phyloP scores from a whole-genome alignment of 1,140 invertebrate genomes.

The Cherax destructor region DNA sequence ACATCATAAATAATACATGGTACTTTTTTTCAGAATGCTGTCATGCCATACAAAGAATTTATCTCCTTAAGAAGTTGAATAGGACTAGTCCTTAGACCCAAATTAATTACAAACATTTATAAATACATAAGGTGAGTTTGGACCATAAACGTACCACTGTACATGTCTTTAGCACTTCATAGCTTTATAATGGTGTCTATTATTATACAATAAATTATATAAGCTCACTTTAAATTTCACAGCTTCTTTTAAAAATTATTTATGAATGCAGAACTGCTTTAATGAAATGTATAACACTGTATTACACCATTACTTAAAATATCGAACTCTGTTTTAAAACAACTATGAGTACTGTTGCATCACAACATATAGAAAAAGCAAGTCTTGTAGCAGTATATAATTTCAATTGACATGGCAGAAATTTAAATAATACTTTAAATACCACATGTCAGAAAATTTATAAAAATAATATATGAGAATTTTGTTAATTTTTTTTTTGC shows the following conservation, averaged over 20 bases:
- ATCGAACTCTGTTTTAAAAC: constrained; percentile 4
- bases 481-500: not conserved
- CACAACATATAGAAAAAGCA: constrained; percentile 10
- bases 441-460: not conserved
- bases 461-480: not conserved
- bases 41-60: too few species aligned
- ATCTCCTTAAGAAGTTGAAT: too few species aligned
- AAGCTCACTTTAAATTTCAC: not conserved
- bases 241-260: not conserved
- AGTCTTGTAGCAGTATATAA: constrained; percentile 14
- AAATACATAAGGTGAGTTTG: too few species aligned
- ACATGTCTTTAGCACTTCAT: constrained; percentile 15
- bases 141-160: too few species aligned
- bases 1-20: constrained; percentile 1
- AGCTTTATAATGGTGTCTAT: not conserved
- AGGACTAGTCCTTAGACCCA: too few species aligned
- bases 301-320: constrained; percentile 6
- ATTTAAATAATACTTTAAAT: not conserved
- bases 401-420: not conserved
- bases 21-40: too few species aligned
- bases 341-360: constrained; percentile 12
- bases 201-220: not conserved
- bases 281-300: not conserved
- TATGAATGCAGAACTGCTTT: not conserved
- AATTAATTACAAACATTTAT: too few species aligned